Percentiles rank a stretch among this genome's conserved stretches.
These are phyloP conservation scores for Neogobius melanostomus DNA, from an alignment of 2,113 vertebrate genomes.

Conservation along the genomic window DNA sequence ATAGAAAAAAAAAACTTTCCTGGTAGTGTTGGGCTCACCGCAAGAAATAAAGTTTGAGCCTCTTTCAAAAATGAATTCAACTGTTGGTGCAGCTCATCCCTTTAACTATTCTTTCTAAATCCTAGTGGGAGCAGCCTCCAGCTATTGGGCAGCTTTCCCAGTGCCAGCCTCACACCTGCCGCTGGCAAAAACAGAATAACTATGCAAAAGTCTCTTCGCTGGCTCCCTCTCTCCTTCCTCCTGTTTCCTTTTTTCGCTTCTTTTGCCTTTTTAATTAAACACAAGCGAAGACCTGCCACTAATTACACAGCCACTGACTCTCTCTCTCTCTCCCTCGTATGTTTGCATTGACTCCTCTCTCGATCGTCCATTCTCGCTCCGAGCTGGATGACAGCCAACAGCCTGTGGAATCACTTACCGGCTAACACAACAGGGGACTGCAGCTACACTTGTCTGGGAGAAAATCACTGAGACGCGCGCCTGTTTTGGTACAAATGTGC, in stretches of 20 bases:
- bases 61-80: slow-evolving; percentile 41
- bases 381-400: slow-evolving; percentile 66
- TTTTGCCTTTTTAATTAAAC: slow-evolving; percentile 75
- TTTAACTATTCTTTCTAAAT: slow-evolving; percentile 52
- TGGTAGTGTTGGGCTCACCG: slow-evolving; percentile 3
- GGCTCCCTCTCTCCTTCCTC: slow-evolving; percentile 52
- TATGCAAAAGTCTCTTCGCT: slow-evolving; percentile 57
- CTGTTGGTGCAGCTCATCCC: slow-evolving; percentile 41
- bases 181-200: slow-evolving; percentile 67
- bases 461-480: slow-evolving; percentile 5
- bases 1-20: slow-evolving; percentile 1
- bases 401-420: slow-evolving; percentile 75
- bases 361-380: slow-evolving; percentile 38
- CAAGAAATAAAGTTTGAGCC: slow-evolving; percentile 12
- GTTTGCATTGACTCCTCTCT: slow-evolving; percentile 35
- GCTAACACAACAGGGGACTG: slow-evolving; percentile 42
- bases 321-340: slow-evolving; percentile 36
- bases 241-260: slow-evolving; percentile 52
- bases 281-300: slow-evolving; percentile 71
- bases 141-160: slow-evolving; percentile 61
- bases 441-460: slow-evolving; percentile 19
- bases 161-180: slow-evolving; percentile 64
- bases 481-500: slow-evolving; percentile 27
- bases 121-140: slow-evolving; percentile 52
- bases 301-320: slow-evolving; percentile 72